Evolutionary conservation across 2,113 vertebrate species (phyloP), one percentile per base, ranked within the genome.

Genomic region (Noturus placidus): DNA sequence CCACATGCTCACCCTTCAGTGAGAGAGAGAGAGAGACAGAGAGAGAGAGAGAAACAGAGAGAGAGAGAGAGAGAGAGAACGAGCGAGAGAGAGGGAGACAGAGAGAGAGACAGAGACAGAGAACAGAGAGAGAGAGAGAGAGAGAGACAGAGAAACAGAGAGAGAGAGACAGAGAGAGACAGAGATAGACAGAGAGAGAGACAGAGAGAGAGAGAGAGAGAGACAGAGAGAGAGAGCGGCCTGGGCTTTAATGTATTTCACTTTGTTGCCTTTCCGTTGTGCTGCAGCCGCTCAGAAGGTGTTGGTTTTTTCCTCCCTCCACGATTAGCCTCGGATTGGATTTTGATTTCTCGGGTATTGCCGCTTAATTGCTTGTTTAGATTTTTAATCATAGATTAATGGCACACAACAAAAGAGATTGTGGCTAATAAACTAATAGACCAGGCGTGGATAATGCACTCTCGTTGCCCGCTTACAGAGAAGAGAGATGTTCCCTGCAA

Each of bases 381-480:
- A 85, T 61, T 84, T 90, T 91, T 93, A 90, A 93, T 93, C 89
- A 93, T 88, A 92, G 86, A 93, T 92, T 92, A 93, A 93, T 91
- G 70, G 80, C n/a, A 56, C 72, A 83, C 76, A 87, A 85, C 85
- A 88, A 91, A 91, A 92, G 87, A 87, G 90, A 90, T 87, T 74
- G 91, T 92, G 84, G 91, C 92, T 92, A 91, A 92, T 91, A 92
- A 91, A 87, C 89, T 87, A 91, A 91, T 86, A 85, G 84, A 86
- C 77, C 80, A 84, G 91, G 87, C 90, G 89, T 87, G 87, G 89
- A 90, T 90, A 93, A 90, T 89, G 92, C 91, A 88, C 91, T 89
- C 89, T 84, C 74, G 82, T 88, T 92, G 84, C 82, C 59, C 20
- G 0, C 33, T 57, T 35, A 74, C 70, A 72, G 57, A 85, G 83